Evolutionary conservation across 2,113 vertebrate species (phyloP).

Genomic region (Pitta sordida): DNA sequence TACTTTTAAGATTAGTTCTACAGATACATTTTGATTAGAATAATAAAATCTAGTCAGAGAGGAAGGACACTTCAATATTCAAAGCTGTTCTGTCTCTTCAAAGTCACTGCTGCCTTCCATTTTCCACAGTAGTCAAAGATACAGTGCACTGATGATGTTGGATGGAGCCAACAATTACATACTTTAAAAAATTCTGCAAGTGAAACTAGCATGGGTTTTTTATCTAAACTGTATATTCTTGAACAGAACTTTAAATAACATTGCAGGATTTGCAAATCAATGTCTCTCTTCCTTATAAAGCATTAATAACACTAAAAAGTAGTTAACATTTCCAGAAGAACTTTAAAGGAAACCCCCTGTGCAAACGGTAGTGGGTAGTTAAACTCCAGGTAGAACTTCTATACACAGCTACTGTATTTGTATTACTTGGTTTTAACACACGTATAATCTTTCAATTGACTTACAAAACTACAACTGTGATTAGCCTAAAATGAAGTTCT

Average conservation of each 20-base stretch:
- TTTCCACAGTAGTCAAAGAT: neutral
- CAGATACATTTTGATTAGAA: neutral
- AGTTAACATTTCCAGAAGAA: neutral
- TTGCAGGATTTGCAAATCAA: neutral
- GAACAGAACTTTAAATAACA: neutral
- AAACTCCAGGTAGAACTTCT: neutral
- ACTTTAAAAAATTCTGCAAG: neutral
- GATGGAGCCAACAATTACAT: fast-evolving
- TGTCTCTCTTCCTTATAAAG: neutral
- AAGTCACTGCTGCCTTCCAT: neutral
- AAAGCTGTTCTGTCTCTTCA: neutral
- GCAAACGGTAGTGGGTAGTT: neutral
- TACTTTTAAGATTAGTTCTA: neutral
- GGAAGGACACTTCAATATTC: neutral
- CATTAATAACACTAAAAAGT: neutral
- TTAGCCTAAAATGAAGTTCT: too few relatives aligned
- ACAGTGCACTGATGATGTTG: neutral
- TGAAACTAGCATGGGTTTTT: neutral
- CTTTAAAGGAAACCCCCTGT: neutral
- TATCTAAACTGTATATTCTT: neutral
- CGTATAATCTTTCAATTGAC: neutral
- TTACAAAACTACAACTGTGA: neutral
- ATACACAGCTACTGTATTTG: neutral
- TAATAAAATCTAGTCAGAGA: neutral
- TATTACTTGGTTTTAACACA: neutral